These are phyloP conservation scores for Acanthurus tractus DNA, from an alignment of 2,797 vertebrate species.

Conservation along the genomic window DNA sequence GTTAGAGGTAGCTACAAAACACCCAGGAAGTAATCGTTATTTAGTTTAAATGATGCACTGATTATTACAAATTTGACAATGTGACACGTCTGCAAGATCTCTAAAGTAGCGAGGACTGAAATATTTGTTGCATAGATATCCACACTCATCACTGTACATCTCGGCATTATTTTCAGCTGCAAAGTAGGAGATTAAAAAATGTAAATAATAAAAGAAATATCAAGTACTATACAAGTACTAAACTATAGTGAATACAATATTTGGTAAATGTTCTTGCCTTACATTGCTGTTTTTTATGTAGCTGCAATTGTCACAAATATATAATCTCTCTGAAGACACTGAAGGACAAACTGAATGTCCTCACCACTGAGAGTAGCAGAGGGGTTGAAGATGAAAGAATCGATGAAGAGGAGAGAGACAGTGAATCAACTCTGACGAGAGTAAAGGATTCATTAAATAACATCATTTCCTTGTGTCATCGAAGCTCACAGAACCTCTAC, in stretches of 20 bases:
- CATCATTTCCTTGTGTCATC: conserved; percentile 91
- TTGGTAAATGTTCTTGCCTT: not conserved
- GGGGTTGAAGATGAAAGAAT: not conserved
- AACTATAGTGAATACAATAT: not conserved
- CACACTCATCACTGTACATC: not conserved
- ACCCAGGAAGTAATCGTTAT: not conserved
- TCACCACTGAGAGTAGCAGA: conserved; percentile 73
- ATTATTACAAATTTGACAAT: not conserved
- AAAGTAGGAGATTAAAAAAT: not conserved
- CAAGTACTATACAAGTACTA: not conserved
- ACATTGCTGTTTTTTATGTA: not conserved
- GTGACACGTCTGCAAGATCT: not conserved
- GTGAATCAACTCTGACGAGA: conserved; percentile 70
- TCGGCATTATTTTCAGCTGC: not conserved
- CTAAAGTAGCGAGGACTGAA: not conserved
- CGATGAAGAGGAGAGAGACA: conserved; percentile 19
- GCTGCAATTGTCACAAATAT: not conserved
- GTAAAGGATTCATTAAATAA: conserved; percentile 88
- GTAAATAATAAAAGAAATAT: not conserved
- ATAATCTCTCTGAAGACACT: conserved; percentile 80
- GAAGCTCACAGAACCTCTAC: conserved; percentile 90
- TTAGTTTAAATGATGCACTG: not conserved
- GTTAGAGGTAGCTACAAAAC: conserved; percentile 87
- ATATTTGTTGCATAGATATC: not conserved
- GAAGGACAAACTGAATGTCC: conserved; percentile 85